Percentiles rank a stretch among this genome's conserved stretches.
Conservation (phyloP, 2,797 vertebrate species). For the Crocodylus rhombifer region DNA sequence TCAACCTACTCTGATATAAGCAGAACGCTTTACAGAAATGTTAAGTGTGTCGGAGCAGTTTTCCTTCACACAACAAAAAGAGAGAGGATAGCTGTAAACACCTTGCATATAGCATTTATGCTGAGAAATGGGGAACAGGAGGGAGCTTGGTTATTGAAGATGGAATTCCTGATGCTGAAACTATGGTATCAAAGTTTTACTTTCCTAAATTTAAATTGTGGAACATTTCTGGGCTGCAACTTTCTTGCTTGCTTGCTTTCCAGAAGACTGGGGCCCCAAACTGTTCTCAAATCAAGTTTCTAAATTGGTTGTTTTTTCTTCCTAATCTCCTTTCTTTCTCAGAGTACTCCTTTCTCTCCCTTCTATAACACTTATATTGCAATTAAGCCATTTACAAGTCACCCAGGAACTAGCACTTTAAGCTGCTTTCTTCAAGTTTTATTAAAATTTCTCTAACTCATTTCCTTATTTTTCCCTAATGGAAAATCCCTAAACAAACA, state of each 20-base stretch:
- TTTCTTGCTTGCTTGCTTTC: neutral
- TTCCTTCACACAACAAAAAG: neutral
- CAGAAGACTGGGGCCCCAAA: neutral
- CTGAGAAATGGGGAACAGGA: neutral
- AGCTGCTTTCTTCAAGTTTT: slow-evolving; percentile 60
- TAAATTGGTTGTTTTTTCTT: neutral
- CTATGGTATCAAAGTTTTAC: neutral
- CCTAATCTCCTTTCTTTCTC: neutral
- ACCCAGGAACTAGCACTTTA: slow-evolving; percentile 43
- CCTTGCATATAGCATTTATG: accelerated
- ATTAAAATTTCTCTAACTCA: slow-evolving; percentile 72
- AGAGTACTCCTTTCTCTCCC: neutral
- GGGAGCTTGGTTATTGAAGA: neutral
- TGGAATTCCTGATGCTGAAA: neutral
- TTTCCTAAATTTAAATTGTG: neutral
- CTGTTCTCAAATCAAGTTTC: neutral
- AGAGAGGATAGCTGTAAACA: neutral
- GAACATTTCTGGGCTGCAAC: neutral
- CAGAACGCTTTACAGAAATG: neutral
- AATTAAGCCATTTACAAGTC: slow-evolving; percentile 64
- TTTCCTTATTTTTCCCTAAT: slow-evolving; percentile 78
- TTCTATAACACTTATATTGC: slow-evolving; percentile 31
- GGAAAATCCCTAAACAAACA: slow-evolving; percentile 60
- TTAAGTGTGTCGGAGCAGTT: neutral
- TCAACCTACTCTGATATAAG: neutral